Base-by-base conservation (phyloP, 2,797 vertebrate genomes). In the Sebastes taczanowskii region DNA sequence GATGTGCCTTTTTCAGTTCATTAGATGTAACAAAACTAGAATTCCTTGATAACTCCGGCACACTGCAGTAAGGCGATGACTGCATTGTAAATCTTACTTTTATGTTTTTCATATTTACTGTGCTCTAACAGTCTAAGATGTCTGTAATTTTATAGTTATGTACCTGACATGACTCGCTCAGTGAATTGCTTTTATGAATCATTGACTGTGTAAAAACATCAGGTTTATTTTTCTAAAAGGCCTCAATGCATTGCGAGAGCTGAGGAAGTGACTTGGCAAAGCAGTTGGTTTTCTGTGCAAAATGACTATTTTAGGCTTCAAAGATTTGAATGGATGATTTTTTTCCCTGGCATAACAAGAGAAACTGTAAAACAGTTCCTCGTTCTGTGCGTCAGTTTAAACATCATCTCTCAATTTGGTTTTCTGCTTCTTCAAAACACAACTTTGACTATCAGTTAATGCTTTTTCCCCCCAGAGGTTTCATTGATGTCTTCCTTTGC, bases 1-100 rank as follows among this genome's bases (percentile, higher is more conserved):
- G 80, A 93, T 80, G 94, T 95, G 95, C 95, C 94, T 95, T 96
- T 55, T 92, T 92, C 77, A 86, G 79, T 90, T 93, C 25, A 81
- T 86, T 89, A 78, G 32, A 80, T 71, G 76, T 83, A 82, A 55
- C 69, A 77, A 77, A 22, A 61, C 66, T 77, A 60, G 62, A 73
- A 56, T 52, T 68, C 46, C 53, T 61, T 7, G 29, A 63, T 58
- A 29, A 64, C 65, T 64, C 22, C 0, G 74, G 80, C 86, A 82
- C 76, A 80, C 61, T 73, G 79, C 87, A 84, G 81, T 59, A 5
- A 83, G 38, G 53, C 22, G 25, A 76, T 35, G 68, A 60, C 82
- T 71, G 83, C 67, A 27, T 63, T 85, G 73, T 78, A 67, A 42
- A 68, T 80, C 30, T n/a, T 69, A 74, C 34, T 81, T 88, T 89